Base-by-base conservation (phyloP, 2,113 vertebrate genomes). In the Takifugu bimaculatus region DNA sequence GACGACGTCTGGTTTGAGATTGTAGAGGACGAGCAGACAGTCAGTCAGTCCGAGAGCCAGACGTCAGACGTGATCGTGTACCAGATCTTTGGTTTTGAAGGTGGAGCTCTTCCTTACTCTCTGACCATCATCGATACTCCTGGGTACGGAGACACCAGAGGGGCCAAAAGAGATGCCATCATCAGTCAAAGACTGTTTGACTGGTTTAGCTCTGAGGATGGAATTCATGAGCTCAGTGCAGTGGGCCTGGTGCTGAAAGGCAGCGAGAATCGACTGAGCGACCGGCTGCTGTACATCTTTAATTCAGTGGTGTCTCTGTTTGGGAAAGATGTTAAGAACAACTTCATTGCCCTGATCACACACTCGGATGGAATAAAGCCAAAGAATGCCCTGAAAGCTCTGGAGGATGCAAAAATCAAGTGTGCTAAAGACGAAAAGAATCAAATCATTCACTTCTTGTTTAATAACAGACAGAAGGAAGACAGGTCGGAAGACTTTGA, bases 211-310 rank as follows among this genome's bases (percentile, higher is more conserved):
- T 65, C 54, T 15, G 1, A 12, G 0, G 35, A 47, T 2, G 73
- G 67, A 54, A 15, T 70, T 28, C 55, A 64, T 29, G 54, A 78
- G 49, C 27, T 78, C 0, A 7, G 54, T 42, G 76, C 27, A 12
- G 71, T 79, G n/a, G 67, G 67, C 67, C 60, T 74, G 60, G 72
- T 79, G 44, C 13, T 79, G 48, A 75, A 71, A 57, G 43, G 48
- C 0, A n/a, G 0, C 3, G 64, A 35, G 1, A 65, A 55, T 50
- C 28, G 56, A 51, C 49, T 75, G 49, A 68, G 2, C 28, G 57
- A 71, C 5, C 68, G 43, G 2, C 26, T 29, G 29, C 32, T 0
- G 1, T 70, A 73, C 57, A 6, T 78, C 7, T 59, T 70, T 11
- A 4, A 72, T 35, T 76, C 68, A 32, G 52, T 45, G 5, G 1